These are phyloP conservation scores for Drosophila parabipectinata DNA, from an alignment of 1,140 invertebrate species.

Conservation along the genomic window DNA sequence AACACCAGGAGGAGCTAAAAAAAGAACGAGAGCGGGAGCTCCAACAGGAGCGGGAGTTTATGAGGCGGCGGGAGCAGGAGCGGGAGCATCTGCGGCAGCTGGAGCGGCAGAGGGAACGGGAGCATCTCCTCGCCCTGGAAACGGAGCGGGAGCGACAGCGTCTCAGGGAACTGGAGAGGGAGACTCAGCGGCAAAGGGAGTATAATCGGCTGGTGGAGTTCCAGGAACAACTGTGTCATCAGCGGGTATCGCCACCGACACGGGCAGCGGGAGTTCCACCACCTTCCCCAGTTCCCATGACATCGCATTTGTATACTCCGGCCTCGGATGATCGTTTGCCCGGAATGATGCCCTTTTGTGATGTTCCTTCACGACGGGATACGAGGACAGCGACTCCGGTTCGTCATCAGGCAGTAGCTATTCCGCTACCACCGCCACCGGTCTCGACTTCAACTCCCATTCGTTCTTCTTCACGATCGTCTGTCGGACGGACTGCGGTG, in stretches of 20 bases:
- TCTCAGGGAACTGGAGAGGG: conserved; percentile 22
- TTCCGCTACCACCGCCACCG: background rate
- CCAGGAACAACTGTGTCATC: conserved; percentile 11
- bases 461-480: background rate
- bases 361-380: background rate
- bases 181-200: conserved; percentile 25
- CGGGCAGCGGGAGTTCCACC: background rate
- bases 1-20: conserved; percentile 11
- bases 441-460: background rate
- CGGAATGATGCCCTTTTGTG: conserved; percentile 54
- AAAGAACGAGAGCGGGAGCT: conserved; percentile 21
- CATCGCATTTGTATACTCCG: conserved; percentile 34
- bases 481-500: background rate
- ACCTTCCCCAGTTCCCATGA: conserved; percentile 24
- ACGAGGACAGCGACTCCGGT: background rate
- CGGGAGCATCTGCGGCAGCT: conserved; percentile 23
- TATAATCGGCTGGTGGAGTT: conserved; percentile 6
- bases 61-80: conserved; percentile 30
- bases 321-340: conserved; percentile 59
- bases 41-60: conserved; percentile 13
- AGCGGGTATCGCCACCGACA: conserved; percentile 12
- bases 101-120: conserved; percentile 41
- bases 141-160: conserved; percentile 38
- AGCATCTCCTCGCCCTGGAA: conserved; percentile 38
- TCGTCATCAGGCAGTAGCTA: background rate